Evolutionary conservation across 2,113 vertebrate species (phyloP).

Genomic region (Pantherophis guttatus): DNA sequence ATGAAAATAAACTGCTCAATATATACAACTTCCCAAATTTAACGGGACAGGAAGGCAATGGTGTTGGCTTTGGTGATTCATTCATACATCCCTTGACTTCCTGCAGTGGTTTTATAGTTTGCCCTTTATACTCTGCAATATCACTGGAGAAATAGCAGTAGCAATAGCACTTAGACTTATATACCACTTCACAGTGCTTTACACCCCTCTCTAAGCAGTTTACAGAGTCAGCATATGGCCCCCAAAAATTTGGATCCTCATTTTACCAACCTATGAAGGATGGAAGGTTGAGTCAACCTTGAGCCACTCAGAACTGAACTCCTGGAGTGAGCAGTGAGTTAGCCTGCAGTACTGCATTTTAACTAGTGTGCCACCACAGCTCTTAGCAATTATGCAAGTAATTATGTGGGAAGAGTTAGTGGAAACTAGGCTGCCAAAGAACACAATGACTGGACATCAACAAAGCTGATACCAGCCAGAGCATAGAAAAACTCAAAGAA

Average conservation of each 20-base stretch:
- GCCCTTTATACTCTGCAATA: neutral
- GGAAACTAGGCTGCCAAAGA: neutral
- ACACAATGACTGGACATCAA: neutral
- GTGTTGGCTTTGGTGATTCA: neutral
- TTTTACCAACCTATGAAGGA: no score
- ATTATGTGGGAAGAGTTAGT: neutral
- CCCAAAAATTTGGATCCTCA: no score
- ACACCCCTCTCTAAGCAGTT: no score
- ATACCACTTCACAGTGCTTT: no score
- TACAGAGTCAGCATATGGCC: no score
- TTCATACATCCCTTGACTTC: neutral
- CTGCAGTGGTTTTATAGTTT: neutral
- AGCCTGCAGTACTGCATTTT: no score
- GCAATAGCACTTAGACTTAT: no score
- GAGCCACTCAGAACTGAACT: no score
- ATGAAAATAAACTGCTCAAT: neutral
- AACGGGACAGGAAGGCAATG: neutral
- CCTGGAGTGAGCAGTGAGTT: no score
- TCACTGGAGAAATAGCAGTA: neutral
- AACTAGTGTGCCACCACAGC: no score
- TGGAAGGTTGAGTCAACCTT: no score
- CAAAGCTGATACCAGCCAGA: neutral
- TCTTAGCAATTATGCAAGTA: neutral
- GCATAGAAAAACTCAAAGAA: neutral
- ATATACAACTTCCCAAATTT: neutral